Conservation (phyloP, 2,888 invertebrate species). For the Flexamia atlantica region DNA sequence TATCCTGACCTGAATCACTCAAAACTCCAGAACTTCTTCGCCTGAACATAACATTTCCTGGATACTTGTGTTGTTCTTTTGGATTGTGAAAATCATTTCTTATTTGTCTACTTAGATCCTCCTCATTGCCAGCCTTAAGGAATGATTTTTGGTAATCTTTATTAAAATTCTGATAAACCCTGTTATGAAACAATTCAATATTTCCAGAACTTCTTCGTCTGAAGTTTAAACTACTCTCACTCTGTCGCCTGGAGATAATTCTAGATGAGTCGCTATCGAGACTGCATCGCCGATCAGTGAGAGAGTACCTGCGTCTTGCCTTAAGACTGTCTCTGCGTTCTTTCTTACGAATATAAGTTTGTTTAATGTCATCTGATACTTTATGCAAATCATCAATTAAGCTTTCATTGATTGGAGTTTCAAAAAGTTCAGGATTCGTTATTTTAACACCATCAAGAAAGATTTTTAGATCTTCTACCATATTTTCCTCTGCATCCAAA, state of each 20-base stretch:
- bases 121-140: background rate
- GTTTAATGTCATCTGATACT: slow-evolving; percentile 49
- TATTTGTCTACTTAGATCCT: background rate
- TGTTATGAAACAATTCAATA: background rate
- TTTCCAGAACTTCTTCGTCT: slow-evolving; percentile 40
- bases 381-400: slow-evolving; percentile 38
- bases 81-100: background rate
- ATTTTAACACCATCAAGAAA: slow-evolving; percentile 30
- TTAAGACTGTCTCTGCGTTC: slow-evolving; percentile 40
- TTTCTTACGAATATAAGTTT: slow-evolving; percentile 42
- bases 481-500: background rate
- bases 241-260: background rate
- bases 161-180: background rate
- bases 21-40: slow-evolving; percentile 1
- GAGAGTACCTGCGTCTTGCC: slow-evolving; percentile 10
- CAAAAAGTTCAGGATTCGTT: slow-evolving; percentile 28
- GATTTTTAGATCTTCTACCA: background rate
- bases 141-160: background rate
- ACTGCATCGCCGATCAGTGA: background rate
- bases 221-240: slow-evolving; percentile 21
- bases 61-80: background rate
- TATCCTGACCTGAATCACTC: background rate
- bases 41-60: background rate
- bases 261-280: background rate
- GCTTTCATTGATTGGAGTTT: slow-evolving; percentile 8